Evolutionary conservation across 2,113 vertebrate species (phyloP).

Genomic region (Pao palembangensis): DNA sequence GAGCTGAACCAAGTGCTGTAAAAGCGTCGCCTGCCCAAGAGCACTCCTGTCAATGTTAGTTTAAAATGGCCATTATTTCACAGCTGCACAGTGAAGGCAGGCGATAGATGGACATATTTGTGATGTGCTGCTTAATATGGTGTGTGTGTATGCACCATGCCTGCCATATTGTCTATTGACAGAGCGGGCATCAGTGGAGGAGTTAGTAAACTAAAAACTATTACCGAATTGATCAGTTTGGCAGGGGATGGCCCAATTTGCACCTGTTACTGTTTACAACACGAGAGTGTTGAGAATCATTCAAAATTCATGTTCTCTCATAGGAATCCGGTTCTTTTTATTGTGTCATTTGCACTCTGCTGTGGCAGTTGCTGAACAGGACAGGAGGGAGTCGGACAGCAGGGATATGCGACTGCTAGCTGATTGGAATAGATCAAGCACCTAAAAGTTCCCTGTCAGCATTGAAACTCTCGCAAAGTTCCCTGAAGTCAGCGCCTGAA

Average conservation of each 20-base stretch:
- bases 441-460: conserved; percentile 6
- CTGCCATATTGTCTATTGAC: conserved; percentile 7
- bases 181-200: conserved; percentile 44
- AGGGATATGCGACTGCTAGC: conserved; percentile 8
- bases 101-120: conserved; percentile 54
- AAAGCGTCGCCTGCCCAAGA: conserved; percentile 35
- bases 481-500: background rate
- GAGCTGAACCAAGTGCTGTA: conserved; percentile 1
- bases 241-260: conserved; percentile 40
- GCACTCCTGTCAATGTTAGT: conserved; percentile 54
- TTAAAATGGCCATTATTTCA: conserved; percentile 45
- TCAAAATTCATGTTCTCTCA: conserved; percentile 45
- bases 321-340: conserved; percentile 57
- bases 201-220: conserved; percentile 61
- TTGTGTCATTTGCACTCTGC: conserved; percentile 25
- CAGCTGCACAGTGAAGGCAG: conserved; percentile 49
- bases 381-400: background rate
- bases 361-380: conserved; percentile 24
- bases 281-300: conserved; percentile 48
- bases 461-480: conserved; percentile 3
- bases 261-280: conserved; percentile 65
- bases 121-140: conserved; percentile 46
- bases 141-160: conserved; percentile 24
- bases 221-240: conserved; percentile 68
- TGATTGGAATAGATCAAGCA: conserved; percentile 20